A percentile compares a stretch with the other conserved stretches of the same genome.
These are phyloP conservation scores for Cottoperca gobio DNA, from an alignment of 2,797 vertebrate genomes.

Conservation along the genomic window DNA sequence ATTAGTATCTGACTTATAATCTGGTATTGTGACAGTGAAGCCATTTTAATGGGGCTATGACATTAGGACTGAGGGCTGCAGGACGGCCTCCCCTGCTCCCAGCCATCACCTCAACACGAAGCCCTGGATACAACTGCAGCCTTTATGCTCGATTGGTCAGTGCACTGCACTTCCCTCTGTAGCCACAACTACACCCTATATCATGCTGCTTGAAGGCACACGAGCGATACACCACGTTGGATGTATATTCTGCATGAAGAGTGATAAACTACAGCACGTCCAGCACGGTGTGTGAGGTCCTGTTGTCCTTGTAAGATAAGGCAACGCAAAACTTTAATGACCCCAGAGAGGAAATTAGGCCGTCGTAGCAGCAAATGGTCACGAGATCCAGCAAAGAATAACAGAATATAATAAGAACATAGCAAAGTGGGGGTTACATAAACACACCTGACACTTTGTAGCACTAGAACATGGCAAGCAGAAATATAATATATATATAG, in stretches of 20 bases:
- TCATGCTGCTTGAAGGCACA: conserved; percentile 37
- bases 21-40: not conserved
- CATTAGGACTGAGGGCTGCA: conserved; percentile 45
- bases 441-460: conserved; percentile 63
- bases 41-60: conserved; percentile 40
- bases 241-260: conserved; percentile 6
- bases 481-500: conserved; percentile 38
- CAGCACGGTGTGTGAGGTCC: conserved; percentile 51
- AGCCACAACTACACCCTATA: conserved; percentile 44
- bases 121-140: conserved; percentile 58
- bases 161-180: conserved; percentile 27
- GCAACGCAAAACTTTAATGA: conserved; percentile 46
- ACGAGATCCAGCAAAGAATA: conserved; percentile 50
- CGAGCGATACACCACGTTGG: conserved; percentile 8
- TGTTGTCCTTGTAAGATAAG: conserved; percentile 70
- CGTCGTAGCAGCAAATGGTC: conserved; percentile 36
- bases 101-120: conserved; percentile 61
- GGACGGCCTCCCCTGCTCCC: conserved; percentile 19
- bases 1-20: not conserved
- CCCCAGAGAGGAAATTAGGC: conserved; percentile 49
- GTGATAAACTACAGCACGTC: conserved; percentile 42
- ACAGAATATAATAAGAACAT: conserved; percentile 56
- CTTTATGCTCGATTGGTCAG: conserved; percentile 67
- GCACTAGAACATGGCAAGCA: conserved; percentile 25
- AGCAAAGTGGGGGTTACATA: conserved; percentile 46